Evolutionary conservation across 2,797 vertebrate genomes (phyloP).

Genomic region (Oreochromis grahami): DNA sequence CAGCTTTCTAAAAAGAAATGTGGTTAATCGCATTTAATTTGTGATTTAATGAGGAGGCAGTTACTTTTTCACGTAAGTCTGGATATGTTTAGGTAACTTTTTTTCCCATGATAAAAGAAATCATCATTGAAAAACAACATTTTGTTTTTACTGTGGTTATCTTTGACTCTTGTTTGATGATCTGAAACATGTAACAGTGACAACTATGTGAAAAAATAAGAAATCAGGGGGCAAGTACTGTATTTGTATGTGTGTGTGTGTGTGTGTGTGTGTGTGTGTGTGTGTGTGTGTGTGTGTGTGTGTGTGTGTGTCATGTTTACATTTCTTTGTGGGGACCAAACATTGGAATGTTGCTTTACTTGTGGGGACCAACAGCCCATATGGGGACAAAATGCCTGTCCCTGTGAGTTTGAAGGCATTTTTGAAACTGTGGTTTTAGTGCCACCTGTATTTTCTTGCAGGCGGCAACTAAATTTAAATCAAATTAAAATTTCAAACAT

Average conservation of each 20-base stretch:
- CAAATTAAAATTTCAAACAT: not conserved
- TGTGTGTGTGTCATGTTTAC: not conserved
- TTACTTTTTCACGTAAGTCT: too few species aligned
- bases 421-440: not conserved
- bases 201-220: not conserved
- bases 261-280: too few species aligned
- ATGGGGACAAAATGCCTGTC: not conserved
- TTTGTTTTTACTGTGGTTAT: not conserved
- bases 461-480: not conserved
- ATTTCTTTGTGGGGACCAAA: not conserved
- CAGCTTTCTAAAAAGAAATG: not conserved
- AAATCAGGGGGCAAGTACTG: not conserved
- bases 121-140: not conserved
- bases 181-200: not conserved
- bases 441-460: not conserved
- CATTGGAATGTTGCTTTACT: not conserved
- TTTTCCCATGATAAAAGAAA: not conserved
- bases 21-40: not conserved
- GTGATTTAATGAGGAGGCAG: not conserved
- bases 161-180: not conserved
- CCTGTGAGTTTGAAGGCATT: not conserved
- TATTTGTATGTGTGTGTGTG: not conserved
- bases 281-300: too few species aligned
- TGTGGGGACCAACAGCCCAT: not conserved
- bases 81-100: not conserved